phyloP scores from a whole-genome alignment of 2,113 vertebrate species.

The Neotoma lepida region DNA sequence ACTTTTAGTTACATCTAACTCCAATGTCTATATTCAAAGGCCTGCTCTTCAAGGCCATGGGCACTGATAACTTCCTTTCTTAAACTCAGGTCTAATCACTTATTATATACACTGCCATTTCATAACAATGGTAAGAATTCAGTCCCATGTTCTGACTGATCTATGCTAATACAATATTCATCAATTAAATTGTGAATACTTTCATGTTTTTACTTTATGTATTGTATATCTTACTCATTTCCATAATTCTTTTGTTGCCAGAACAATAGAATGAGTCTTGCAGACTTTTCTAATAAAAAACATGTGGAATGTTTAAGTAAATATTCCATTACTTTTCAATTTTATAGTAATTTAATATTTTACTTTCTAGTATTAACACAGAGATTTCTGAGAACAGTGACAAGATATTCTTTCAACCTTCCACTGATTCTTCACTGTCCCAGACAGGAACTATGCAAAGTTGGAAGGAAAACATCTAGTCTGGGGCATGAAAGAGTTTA shows the following conservation, averaged over 20 bases:
- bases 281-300: slow-evolving; percentile 1
- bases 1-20: neutral
- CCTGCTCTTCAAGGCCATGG: neutral
- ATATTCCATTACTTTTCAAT: neutral
- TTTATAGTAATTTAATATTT: neutral
- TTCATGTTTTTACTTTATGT: neutral
- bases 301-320: neutral
- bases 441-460: neutral
- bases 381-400: neutral
- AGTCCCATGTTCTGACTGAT: neutral
- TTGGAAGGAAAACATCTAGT: neutral
- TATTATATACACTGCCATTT: neutral
- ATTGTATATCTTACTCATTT: neutral
- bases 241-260: neutral
- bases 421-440: neutral
- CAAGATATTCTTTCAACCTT: neutral
- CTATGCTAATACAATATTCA: neutral
- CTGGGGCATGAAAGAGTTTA: neutral
- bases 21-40: neutral
- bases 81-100: neutral
- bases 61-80: neutral
- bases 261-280: neutral
- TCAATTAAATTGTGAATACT: neutral
- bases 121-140: neutral
- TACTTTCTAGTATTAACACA: neutral